phyloP scores from a whole-genome alignment of 2,113 vertebrate species.

The Cacatua alba region DNA sequence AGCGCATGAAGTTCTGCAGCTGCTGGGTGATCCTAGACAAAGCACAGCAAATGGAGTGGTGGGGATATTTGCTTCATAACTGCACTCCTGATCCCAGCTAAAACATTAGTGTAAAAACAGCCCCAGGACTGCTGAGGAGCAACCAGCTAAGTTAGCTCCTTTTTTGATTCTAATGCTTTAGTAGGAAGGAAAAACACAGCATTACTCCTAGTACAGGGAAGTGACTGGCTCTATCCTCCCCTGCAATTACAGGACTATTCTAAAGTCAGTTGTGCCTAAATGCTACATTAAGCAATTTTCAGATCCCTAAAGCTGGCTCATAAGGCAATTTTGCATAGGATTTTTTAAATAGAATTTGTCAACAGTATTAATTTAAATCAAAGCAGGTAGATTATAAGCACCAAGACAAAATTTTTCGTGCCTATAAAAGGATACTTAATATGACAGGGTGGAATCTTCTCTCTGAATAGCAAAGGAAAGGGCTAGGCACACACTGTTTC shows the following conservation, averaged over 20 bases:
- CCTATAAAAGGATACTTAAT: not conserved
- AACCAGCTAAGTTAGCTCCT: not conserved
- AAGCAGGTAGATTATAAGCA: not conserved
- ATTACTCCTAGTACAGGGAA: not conserved
- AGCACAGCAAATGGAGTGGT: not conserved
- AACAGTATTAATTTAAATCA: constrained; percentile 49
- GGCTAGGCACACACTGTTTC: not conserved
- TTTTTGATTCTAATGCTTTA: not conserved
- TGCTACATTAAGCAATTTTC: constrained; percentile 43
- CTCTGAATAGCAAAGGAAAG: not conserved
- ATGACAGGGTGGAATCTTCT: not conserved
- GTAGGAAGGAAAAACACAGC: not conserved
- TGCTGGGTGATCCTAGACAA: not conserved
- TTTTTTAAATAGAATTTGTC: not conserved
- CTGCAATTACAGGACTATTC: constrained; percentile 9
- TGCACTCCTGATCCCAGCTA: not conserved
- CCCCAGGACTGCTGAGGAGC: not conserved
- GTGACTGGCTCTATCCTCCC: not conserved
- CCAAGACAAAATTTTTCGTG: not conserved
- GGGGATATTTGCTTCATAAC: not conserved
- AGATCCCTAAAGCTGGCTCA: not conserved
- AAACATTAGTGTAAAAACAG: not conserved
- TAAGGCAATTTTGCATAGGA: not conserved
- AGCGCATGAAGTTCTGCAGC: not conserved
- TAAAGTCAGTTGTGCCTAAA: constrained; percentile 15